Percentiles rank a stretch among this genome's conserved stretches.
These are phyloP conservation scores for Nebria ingens DNA, from an alignment of 1,140 invertebrate species.

Conservation along the genomic window DNA sequence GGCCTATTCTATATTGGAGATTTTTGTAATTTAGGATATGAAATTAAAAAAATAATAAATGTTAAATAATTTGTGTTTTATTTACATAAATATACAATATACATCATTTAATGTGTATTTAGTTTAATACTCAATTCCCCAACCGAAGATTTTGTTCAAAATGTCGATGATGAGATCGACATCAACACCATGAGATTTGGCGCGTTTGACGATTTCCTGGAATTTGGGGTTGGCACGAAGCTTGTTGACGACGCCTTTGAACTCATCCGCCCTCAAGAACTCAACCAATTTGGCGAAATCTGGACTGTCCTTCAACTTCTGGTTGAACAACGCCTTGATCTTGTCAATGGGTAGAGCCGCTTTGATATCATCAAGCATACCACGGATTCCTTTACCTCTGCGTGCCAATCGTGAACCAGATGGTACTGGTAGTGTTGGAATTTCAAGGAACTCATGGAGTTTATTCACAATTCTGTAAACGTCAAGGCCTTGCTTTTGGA, in stretches of 20 bases:
- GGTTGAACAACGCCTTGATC: slow-evolving; percentile 20
- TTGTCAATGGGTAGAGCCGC: slow-evolving; percentile 22
- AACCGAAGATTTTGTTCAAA: slow-evolving; percentile 20
- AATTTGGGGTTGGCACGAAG: slow-evolving; percentile 18
- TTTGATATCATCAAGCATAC: slow-evolving; percentile 24
- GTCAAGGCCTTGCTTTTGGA: slow-evolving; percentile 14
- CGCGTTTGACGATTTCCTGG: slow-evolving; percentile 17
- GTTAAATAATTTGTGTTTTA: not conserved
- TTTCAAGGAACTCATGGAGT: slow-evolving; percentile 20
- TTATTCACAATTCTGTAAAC: slow-evolving; percentile 16
- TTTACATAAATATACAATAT: not conserved
- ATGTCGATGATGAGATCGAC: slow-evolving; percentile 21
- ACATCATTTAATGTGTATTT: not conserved
- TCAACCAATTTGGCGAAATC: slow-evolving; percentile 20
- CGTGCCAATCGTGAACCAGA: not conserved
- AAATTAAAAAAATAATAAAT: not conserved
- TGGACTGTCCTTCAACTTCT: slow-evolving; percentile 21
- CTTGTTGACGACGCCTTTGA: slow-evolving; percentile 17
- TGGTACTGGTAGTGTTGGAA: slow-evolving; percentile 10
- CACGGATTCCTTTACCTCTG: slow-evolving; percentile 21
- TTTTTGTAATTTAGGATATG: too few species aligned
- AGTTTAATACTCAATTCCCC: not conserved
- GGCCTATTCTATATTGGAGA: too few species aligned
- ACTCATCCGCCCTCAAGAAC: slow-evolving; percentile 16
- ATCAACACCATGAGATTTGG: slow-evolving; percentile 22